phyloP scores from a whole-genome alignment of 2,797 vertebrate genomes.

The Cynodonichthys magdalenae region DNA sequence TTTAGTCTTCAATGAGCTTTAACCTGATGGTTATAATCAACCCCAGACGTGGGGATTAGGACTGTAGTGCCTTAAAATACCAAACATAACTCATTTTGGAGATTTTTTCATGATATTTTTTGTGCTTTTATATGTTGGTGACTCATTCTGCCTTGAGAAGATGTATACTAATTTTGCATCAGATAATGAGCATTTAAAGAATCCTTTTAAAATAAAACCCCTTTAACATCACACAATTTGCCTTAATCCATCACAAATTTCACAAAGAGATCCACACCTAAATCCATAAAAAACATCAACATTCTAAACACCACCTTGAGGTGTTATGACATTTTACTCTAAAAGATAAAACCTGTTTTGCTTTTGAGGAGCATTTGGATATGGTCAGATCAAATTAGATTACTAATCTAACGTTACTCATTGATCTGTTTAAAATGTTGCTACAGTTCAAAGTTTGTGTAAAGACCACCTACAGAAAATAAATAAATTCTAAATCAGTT shows the following conservation, averaged over 20 bases:
- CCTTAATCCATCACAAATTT: not conserved
- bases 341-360: not conserved
- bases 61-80: no score
- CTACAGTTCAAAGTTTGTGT: not conserved
- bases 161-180: not conserved
- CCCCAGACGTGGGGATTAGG: not conserved
- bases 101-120: no score
- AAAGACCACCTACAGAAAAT: not conserved
- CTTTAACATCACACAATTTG: not conserved
- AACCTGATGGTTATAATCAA: not conserved
- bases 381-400: not conserved
- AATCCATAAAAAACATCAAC: not conserved
- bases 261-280: not conserved
- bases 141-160: not conserved
- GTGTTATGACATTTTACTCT: not conserved
- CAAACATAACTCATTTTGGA: no score
- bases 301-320: not conserved
- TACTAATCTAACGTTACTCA: not conserved
- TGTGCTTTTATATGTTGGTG: not conserved
- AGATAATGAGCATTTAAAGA: not conserved
- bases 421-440: not conserved
- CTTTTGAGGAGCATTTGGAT: not conserved
- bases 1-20: slow-evolving; percentile 5
- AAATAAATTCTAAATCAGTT: not conserved
- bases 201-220: not conserved